Conservation (phyloP, 1,140 invertebrate genomes). For the Euglossa dilemma region DNA sequence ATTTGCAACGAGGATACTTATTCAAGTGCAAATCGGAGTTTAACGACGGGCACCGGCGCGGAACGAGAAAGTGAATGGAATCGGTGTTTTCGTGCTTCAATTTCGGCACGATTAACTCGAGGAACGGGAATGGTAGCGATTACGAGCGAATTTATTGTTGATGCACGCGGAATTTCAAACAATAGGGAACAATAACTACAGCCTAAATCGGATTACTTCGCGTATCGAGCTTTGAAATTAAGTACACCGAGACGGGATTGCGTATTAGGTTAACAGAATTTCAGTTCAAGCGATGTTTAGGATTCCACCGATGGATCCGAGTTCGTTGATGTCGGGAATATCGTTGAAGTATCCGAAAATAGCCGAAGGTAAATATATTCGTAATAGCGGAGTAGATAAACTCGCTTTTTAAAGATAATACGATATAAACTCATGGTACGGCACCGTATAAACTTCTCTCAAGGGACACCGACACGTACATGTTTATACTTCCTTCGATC, state of each 20-base stretch:
- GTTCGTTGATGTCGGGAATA: no score
- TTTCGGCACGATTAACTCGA: not conserved
- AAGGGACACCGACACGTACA: no score
- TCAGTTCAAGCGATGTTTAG: not conserved
- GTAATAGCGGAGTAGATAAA: no score
- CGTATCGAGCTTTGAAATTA: not conserved
- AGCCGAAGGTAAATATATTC: no score
- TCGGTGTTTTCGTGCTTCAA: not conserved
- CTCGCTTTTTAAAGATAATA: no score
- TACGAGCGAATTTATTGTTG: constrained; percentile 2
- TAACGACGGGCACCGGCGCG: no score
- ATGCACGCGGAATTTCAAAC: not conserved
- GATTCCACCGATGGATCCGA: no score
- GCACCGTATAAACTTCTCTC: no score
- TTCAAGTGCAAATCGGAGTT: no score
- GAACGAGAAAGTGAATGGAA: not conserved
- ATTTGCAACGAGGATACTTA: not conserved
- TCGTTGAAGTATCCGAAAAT: no score
- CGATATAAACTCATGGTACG: no score
- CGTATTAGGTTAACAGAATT: not conserved
- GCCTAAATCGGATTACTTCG: not conserved
- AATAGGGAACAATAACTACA: not conserved
- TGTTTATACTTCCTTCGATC: no score
- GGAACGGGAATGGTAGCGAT: not conserved
- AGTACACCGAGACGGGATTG: not conserved